These are phyloP conservation scores for Bilobella aurantiaca DNA, from an alignment of 1,140 invertebrate genomes.

Conservation along the genomic window DNA sequence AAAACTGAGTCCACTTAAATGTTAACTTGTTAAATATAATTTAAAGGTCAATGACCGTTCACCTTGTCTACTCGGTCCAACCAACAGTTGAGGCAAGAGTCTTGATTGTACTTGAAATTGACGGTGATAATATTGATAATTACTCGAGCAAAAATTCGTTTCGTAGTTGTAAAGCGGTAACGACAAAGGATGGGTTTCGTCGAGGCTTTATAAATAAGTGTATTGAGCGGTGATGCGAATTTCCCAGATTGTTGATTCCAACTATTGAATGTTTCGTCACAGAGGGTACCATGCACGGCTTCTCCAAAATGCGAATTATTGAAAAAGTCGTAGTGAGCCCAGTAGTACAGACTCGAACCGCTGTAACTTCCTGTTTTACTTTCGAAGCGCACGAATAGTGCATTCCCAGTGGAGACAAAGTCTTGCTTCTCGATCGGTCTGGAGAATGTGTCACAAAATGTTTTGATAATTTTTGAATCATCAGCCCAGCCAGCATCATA, in stretches of 20 bases:
- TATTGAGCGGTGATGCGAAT: constrained; percentile 68
- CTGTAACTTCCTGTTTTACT: constrained; percentile 77
- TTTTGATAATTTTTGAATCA: constrained; percentile 75
- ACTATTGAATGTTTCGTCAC: constrained; percentile 71
- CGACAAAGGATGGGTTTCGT: constrained; percentile 51
- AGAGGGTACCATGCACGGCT: constrained; percentile 61
- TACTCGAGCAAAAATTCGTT: constrained; percentile 63
- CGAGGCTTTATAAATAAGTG: constrained; percentile 65
- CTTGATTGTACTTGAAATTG: constrained; percentile 65
- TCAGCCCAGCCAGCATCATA: constrained; percentile 75
- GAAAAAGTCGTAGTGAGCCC: constrained; percentile 86
- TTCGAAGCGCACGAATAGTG: constrained; percentile 74
- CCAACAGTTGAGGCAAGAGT: constrained; percentile 67
- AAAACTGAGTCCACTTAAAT: too few relatives aligned
- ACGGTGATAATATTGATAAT: constrained; percentile 60
- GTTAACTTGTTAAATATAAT: too few relatives aligned
- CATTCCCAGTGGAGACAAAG: constrained; percentile 72
- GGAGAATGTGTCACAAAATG: constrained; percentile 84
- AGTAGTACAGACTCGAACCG: constrained; percentile 52
- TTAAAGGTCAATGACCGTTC: too few relatives aligned
- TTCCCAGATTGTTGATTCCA: constrained; percentile 58
- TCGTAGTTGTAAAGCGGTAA: constrained; percentile 70
- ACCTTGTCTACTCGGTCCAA: constrained; percentile 71
- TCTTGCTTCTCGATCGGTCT: constrained; percentile 82
- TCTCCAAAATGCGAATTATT: constrained; percentile 75